Percentiles rank a stretch among this genome's conserved stretches.
Evolutionary conservation across 2,888 invertebrate species (phyloP).

Genomic region (Chalcosyrphus nemorum): DNA sequence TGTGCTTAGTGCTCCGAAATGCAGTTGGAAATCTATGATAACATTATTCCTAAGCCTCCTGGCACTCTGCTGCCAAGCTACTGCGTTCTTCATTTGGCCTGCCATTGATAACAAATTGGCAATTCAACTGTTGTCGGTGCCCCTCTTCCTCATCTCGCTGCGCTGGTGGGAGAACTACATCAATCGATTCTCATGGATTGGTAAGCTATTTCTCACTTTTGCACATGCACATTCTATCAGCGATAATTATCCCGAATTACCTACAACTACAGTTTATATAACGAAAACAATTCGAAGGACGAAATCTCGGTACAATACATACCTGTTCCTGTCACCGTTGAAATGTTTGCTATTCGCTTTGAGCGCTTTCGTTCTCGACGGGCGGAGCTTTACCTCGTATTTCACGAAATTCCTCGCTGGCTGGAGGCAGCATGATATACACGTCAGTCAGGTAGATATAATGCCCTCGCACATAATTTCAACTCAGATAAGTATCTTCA

Average conservation of each 20-base stretch:
- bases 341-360: conserved; percentile 89
- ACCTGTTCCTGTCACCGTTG: conserved; percentile 88
- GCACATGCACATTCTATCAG: neutral
- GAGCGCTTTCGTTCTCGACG: conserved; percentile 84
- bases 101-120: conserved; percentile 83
- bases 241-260: neutral
- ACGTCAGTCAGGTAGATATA: conserved; percentile 83
- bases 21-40: conserved; percentile 76
- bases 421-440: conserved; percentile 84
- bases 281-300: conserved; percentile 83
- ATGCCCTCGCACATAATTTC: conserved; percentile 68
- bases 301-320: conserved; percentile 87
- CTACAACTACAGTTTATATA: conserved; percentile 76
- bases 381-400: conserved; percentile 76
- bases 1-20: conserved; percentile 76
- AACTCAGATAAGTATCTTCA: conserved; percentile 6
- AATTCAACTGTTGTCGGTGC: conserved; percentile 85
- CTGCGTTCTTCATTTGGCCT: conserved; percentile 88
- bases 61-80: conserved; percentile 86
- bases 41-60: conserved; percentile 78
- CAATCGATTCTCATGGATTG: conserved; percentile 79
- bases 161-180: conserved; percentile 95
- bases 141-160: conserved; percentile 87
- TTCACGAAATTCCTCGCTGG: conserved; percentile 83
- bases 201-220: conserved; percentile 74